Evolutionary conservation across 2,113 vertebrate species (phyloP).

Genomic region (Holacanthus passer): DNA sequence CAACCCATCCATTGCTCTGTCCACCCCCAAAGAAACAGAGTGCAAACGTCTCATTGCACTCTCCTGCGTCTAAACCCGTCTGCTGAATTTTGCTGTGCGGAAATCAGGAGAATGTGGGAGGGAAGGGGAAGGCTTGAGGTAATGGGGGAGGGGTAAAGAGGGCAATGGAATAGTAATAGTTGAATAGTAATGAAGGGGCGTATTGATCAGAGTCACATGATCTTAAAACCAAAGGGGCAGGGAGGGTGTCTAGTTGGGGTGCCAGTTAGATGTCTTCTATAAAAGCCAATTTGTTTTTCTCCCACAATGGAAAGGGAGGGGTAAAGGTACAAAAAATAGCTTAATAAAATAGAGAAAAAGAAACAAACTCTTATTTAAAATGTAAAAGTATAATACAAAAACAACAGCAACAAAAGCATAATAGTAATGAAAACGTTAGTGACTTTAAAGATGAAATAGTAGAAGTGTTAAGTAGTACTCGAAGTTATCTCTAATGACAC

Average conservation of each 20-base stretch:
- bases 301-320: conserved; percentile 53
- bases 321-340: conserved; percentile 58
- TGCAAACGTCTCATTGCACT: conserved; percentile 9
- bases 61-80: neutral
- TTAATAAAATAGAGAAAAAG: conserved; percentile 62
- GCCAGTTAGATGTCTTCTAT: conserved; percentile 40
- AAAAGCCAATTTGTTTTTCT: conserved; percentile 32
- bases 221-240: conserved; percentile 31
- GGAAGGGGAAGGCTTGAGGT: conserved; percentile 24
- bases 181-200: conserved; percentile 44
- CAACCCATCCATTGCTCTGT: conserved; percentile 20
- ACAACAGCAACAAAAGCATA: conserved; percentile 70
- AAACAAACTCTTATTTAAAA: conserved; percentile 67
- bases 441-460: conserved; percentile 70
- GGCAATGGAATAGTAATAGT: too few species aligned
- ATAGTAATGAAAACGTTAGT: conserved; percentile 72
- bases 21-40: conserved; percentile 23
- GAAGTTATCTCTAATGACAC: conserved; percentile 71
- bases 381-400: conserved; percentile 76
- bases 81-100: conserved; percentile 17
- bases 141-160: conserved; percentile 35
- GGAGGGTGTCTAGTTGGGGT: conserved; percentile 37
- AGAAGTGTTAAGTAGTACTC: conserved; percentile 65
- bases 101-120: conserved; percentile 4
- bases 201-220: conserved; percentile 59